A percentile compares a stretch with the other conserved stretches of the same genome.
phyloP scores from a whole-genome alignment of 2,888 invertebrate species.

The Cantharis rustica region DNA sequence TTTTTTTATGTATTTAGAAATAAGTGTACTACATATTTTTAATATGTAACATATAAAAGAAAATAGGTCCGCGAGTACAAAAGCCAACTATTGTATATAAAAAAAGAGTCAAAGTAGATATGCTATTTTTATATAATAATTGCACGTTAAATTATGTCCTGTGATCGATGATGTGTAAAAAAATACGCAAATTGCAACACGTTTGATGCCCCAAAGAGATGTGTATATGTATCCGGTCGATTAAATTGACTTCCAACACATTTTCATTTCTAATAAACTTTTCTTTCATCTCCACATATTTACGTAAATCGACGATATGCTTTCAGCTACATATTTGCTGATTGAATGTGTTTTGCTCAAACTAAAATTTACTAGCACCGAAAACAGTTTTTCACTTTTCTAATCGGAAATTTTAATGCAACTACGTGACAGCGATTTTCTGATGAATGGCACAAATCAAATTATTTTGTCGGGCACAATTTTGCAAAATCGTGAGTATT shows the following conservation, averaged over 20 bases:
- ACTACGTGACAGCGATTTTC: not conserved
- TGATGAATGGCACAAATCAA: not conserved
- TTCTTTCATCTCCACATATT: slow-evolving; percentile 19
- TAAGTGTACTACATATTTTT: no score
- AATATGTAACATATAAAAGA: not conserved
- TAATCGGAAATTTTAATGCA: slow-evolving; percentile 9
- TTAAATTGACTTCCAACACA: slow-evolving; percentile 22
- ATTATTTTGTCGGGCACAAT: not conserved
- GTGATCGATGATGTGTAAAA: not conserved
- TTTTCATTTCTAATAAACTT: slow-evolving; percentile 21
- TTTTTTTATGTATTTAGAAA: not conserved
- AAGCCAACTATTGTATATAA: not conserved
- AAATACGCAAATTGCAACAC: not conserved
- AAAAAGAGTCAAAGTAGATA: not conserved
- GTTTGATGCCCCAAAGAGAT: slow-evolving; percentile 2
- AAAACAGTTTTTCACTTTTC: slow-evolving; percentile 4
- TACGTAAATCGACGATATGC: slow-evolving; percentile 18
- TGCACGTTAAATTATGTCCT: not conserved
- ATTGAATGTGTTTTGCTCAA: slow-evolving; percentile 15
- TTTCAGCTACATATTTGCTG: slow-evolving; percentile 19
- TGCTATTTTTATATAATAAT: not conserved
- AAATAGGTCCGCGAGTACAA: not conserved
- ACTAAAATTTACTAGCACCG: slow-evolving; percentile 9
- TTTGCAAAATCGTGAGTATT: not conserved
- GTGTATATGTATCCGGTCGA: slow-evolving; percentile 19